Evolutionary conservation across 2,113 vertebrate genomes (phyloP), one percentile per base, ranked within the genome.

Genomic region (Gymnocephalus cernua): DNA sequence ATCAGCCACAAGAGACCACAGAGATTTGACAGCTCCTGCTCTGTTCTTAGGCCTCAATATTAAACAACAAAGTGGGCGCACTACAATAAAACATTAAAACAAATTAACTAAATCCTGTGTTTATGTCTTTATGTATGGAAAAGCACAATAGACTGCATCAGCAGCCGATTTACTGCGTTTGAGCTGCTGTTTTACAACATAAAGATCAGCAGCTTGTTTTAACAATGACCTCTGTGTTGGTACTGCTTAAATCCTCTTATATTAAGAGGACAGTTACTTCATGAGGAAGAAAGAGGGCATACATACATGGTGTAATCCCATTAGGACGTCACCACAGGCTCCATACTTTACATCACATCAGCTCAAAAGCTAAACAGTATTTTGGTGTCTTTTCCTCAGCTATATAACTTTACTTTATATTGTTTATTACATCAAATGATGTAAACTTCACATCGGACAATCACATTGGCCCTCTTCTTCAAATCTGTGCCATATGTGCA

Each of bases 201-300:
- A 69, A 51, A 18, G 21, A 64, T 57, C 38, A 51, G 70, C 71
- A 38, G 51, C 71, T 73, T 56, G 44, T 44, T 77, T 54, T 35
- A 83, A 91, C 90, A 90, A 91, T 77, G 84, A 69, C 14, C 66
- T 45, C 74, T 67, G 84, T 91, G 87, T 89, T 71, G n/a, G 35
- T 48, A 12, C 14, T 21, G 23, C 19, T 3, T 6, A 73, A 91
- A 92, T 87, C 89, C 80, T 87, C 74, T 89, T 84, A 77, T 9
- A 56, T 25, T 18, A 6, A 51, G 9, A 21, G 51, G 13, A 0
- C n/a, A 2, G 18, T 74, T 67, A 15, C 59, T 61, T 65, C 53
- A 68, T 51, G 47, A 48, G 47, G 16, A 58, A 81, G 62, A 82
- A 82, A 85, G 69, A 77, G 70, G 51, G 19, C 50, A 74, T 18